Evolutionary conservation across 2,797 vertebrate species (phyloP).

Genomic region (Sardinella longiceps): DNA sequence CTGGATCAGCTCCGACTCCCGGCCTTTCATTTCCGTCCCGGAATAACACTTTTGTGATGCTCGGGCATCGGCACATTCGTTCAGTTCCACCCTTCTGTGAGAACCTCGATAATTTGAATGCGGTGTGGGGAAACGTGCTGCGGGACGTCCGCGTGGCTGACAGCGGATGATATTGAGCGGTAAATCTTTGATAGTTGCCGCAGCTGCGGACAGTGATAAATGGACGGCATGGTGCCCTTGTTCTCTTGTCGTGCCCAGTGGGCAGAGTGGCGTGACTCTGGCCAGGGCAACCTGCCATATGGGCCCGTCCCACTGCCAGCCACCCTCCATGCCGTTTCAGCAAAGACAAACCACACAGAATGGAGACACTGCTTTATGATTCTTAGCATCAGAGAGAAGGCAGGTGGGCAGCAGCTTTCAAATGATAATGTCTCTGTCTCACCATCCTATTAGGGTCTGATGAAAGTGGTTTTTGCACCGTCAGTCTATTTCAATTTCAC

Average conservation of each 20-base stretch:
- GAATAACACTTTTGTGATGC: neutral
- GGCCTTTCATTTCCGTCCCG: neutral
- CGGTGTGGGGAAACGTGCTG: neutral
- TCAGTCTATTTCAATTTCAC: neutral
- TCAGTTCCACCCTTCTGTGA: neutral
- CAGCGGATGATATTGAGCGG: neutral
- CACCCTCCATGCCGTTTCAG: neutral
- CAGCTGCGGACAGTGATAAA: neutral
- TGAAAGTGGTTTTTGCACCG: neutral
- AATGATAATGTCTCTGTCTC: neutral
- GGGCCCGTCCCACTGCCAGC: neutral
- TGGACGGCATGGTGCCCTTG: slow-evolving; percentile 9
- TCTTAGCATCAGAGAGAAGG: neutral
- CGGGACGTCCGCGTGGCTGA: neutral
- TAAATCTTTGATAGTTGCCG: neutral
- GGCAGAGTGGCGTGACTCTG: slow-evolving; percentile 9
- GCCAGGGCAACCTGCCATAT: slow-evolving; percentile 7
- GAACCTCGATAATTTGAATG: neutral
- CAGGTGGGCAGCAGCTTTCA: neutral
- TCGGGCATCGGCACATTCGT: neutral
- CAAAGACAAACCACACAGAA: neutral
- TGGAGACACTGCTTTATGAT: neutral
- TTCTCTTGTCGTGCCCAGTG: neutral
- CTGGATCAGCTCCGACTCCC: neutral
- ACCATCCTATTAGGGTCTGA: neutral